Percentiles rank a stretch among this genome's conserved stretches.
phyloP scores from a whole-genome alignment of 1,140 invertebrate genomes.

The Halotydeus destructor region DNA sequence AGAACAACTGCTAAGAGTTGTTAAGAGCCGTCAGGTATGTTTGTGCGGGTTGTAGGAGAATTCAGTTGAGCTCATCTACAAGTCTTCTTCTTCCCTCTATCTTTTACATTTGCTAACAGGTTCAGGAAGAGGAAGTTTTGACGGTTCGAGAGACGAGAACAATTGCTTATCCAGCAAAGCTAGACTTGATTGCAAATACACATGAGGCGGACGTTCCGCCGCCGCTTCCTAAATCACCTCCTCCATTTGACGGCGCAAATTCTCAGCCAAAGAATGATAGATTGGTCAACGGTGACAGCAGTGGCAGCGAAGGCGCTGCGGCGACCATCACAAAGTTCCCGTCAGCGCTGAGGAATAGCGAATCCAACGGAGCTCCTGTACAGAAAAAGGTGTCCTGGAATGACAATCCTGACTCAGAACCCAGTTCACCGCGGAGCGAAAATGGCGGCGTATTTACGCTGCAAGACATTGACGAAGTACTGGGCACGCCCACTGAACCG shows the following conservation, averaged over 20 bases:
- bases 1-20: conserved; percentile 22
- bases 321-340: neutral
- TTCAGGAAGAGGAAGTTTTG: too few relatives aligned
- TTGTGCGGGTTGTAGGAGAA: too few relatives aligned
- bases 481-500: conserved; percentile 5
- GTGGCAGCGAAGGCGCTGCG: neutral
- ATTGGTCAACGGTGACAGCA: conserved; percentile 4
- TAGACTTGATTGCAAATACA: neutral
- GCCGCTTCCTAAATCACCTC: conserved; percentile 15
- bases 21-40: conserved; percentile 21
- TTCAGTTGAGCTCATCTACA: too few relatives aligned
- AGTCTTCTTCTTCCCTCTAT: neutral
- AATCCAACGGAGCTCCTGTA: conserved; percentile 9
- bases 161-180: neutral
- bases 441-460: too few relatives aligned
- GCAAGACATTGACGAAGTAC: conserved; percentile 19
- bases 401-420: conserved; percentile 15
- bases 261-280: conserved; percentile 11
- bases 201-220: conserved; percentile 11
- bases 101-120: neutral
- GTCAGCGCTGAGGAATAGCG: conserved; percentile 12
- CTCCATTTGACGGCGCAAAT: conserved; percentile 10
- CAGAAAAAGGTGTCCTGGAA: conserved; percentile 21
- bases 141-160: too few relatives aligned
- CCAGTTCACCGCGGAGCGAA: too few relatives aligned